phyloP scores from a whole-genome alignment of 2,113 vertebrate species.

The Lathamus discolor region DNA sequence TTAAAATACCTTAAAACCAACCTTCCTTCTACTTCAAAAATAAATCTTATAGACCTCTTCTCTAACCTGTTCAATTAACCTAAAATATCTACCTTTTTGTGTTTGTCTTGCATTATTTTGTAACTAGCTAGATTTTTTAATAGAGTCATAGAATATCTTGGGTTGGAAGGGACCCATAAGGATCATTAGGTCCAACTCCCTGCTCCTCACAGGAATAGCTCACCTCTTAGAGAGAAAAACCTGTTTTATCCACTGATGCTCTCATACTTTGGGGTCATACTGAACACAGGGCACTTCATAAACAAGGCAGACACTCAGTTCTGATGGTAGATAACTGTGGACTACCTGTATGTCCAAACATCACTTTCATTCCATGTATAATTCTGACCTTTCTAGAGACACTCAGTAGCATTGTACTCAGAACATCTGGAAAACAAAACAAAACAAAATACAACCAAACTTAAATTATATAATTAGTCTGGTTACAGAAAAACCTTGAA shows the following conservation, averaged over 20 bases:
- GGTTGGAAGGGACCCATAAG: background rate
- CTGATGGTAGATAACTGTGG: fast-evolving
- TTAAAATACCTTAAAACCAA: background rate
- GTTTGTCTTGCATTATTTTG: background rate
- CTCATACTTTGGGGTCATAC: background rate
- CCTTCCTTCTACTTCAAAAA: background rate
- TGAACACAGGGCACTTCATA: background rate
- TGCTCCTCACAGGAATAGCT: background rate
- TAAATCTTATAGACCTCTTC: background rate
- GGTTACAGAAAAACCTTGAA: background rate
- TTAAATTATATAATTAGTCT: background rate
- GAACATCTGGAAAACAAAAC: background rate
- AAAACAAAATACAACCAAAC: background rate
- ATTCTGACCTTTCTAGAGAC: background rate
- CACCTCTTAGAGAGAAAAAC: background rate
- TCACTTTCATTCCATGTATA: background rate
- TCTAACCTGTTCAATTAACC: background rate
- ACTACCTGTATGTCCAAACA: background rate
- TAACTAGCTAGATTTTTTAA: background rate
- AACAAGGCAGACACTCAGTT: background rate
- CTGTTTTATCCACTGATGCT: background rate
- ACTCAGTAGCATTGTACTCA: background rate
- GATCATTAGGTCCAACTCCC: background rate
- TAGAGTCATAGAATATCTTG: background rate
- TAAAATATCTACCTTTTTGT: background rate